Evolutionary conservation across 2,888 invertebrate genomes (phyloP), one percentile per base, ranked within the genome.

Genomic region (Callosobruchus maculatus): DNA sequence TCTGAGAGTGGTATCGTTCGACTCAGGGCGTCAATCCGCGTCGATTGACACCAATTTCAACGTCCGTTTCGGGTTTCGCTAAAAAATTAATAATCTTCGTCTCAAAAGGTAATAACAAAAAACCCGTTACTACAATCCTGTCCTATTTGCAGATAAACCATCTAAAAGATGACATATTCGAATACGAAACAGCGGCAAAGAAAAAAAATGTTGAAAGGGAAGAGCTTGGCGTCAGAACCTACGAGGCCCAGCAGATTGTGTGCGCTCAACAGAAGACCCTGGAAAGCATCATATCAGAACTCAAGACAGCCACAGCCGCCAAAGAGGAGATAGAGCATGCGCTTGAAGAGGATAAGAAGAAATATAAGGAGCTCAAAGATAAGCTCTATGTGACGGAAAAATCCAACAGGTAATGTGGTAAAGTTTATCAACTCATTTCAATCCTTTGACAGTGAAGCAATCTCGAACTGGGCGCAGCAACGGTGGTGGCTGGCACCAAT

Each of bases 161-260:
- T 73, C 88, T 94, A 0, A 89, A 90, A 70, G 90, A 91, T 74
- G 93, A 95, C 84, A 92, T 94, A 72, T 84, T 89, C 0, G 91
- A 92, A 77, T 87, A 93, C 30, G 89, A 90, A 82, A 79, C 83
- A 13, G 85, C 85, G 0, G 80, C 88, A 0, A 89, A 88, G 78
- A 84, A 86, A 73, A 90, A 90, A 71, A 88, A 90, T 2, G 88
- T 84, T 22, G 89, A 90, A 74, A 84, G 90, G 21, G 92, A 92
- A 80, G 83, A 88, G 0, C 88, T 91, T 67, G 92, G 92, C 26
- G 83, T 89, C 0, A 88, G 88, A 75, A 88, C 92, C 66, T 92
- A 92, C 79, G 90, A 91, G 79, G 88, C 90, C 21, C 91, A 92
- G 69, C 91, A 92, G 82, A 88, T 91, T 83, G 90, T 92, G 76